Base-by-base conservation (phyloP, 1,140 invertebrate species). In the Potamilus streckersoni region DNA sequence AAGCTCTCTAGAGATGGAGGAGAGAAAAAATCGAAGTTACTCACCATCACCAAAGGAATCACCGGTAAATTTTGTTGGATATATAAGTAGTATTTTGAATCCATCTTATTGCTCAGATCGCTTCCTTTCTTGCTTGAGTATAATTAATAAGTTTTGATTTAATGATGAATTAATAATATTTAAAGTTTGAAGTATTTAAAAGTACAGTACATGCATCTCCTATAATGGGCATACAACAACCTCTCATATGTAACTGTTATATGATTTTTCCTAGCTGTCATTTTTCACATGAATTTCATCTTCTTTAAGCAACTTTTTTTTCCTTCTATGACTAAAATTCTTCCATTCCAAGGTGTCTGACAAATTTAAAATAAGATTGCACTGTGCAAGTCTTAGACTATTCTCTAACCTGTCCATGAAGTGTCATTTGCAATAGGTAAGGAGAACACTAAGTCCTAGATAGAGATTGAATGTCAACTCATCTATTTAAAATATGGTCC, bases 1-100 rank as follows among this genome's bases (percentile, higher is more conserved):
- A 80, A 79, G 86, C 81, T 83, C 90, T 80, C 78, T 92, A 88
- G 83, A 92, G 89, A 76, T 92, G 86, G 77, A 87, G 64, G 85
- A 86, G 64, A 73, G 81, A 70, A 78, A 80, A 90, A 90, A 90
- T 87, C 71, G 89, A 57, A 87, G 79, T 60, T 79, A 82, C 79
- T 86, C 88, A 79, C 81, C 82, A 75, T 84, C 86, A 73, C 86
- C 86, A 76, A 81, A 85, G 80, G 79, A 85, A 83, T 88, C 90
- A 85, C 89, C 91, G 78, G 89, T 90, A 74, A 83, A 80, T 75
- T 61, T 8, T n/a, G 6, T n/a, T 0, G 19, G 20, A 62, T n/a
- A 14, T 19, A 62, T 62, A n/a, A 23, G 4, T 62, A 14, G 20
- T 62, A 62, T n/a, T 62, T 23, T 62, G 2, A 62, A n/a, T 62